A percentile compares a stretch with the other conserved stretches of the same genome.
phyloP scores from a whole-genome alignment of 2,888 invertebrate species.

The Lacanobia wlatinum region DNA sequence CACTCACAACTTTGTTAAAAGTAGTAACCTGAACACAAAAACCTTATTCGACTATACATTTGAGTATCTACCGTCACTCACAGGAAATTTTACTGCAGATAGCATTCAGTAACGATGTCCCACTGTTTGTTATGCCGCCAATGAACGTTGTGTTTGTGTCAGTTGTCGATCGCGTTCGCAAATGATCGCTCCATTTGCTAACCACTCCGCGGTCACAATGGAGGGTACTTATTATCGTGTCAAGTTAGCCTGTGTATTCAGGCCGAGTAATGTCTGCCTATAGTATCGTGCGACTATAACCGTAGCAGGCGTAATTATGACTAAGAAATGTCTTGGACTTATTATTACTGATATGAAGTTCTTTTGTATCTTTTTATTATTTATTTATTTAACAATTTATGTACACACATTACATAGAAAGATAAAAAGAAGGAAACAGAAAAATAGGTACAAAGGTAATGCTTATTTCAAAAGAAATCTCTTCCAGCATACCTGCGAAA shows the following conservation, averaged over 20 bases:
- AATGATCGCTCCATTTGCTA: constrained; percentile 28
- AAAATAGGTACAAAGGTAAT: no score
- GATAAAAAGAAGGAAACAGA: no score
- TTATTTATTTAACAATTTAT: no score
- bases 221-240: constrained; percentile 51
- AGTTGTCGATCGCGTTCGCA: background rate
- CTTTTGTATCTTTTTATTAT: background rate
- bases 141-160: constrained; percentile 2
- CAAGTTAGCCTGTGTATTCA: constrained; percentile 41
- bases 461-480: no score
- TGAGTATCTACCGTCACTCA: background rate
- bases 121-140: constrained; percentile 8
- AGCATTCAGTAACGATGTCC: background rate
- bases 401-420: no score
- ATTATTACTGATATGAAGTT: background rate
- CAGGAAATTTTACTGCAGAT: background rate
- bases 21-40: background rate
- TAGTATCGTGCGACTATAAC: constrained; percentile 5
- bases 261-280: constrained; percentile 10
- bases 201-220: constrained; percentile 19
- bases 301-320: constrained; percentile 5
- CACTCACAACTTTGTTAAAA: background rate
- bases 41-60: background rate
- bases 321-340: background rate
- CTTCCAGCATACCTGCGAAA: no score